These are phyloP conservation scores for Epinephelus fuscoguttatus DNA, from an alignment of 2,113 vertebrate species.

Conservation along the genomic window DNA sequence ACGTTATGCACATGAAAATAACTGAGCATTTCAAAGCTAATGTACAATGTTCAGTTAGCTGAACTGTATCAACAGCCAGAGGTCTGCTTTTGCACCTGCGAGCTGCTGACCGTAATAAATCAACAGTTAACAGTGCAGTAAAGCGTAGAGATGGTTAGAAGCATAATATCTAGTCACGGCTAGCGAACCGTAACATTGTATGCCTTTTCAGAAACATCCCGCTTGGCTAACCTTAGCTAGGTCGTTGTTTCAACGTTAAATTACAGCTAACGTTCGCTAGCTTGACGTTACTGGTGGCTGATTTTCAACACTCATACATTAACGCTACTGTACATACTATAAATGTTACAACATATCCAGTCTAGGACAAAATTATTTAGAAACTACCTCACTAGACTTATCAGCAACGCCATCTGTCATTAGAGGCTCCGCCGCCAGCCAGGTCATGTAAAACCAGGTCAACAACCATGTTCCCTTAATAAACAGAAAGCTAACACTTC, in stretches of 20 bases:
- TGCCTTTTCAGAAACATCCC: neutral
- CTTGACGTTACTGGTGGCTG: neutral
- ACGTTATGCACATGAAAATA: neutral
- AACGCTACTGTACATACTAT: neutral
- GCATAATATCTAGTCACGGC: no score
- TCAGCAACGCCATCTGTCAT: slow-evolving; percentile 7
- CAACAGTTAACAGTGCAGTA: neutral
- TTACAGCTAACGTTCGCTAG: neutral
- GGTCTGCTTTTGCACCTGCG: neutral
- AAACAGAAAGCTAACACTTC: slow-evolving; percentile 31
- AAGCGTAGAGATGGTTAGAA: no score
- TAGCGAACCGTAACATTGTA: no score
- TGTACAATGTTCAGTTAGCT: neutral
- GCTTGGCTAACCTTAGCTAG: neutral
- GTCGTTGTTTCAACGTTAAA: neutral
- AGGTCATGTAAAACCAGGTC: slow-evolving; percentile 57
- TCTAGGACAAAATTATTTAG: neutral
- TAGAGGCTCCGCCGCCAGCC: slow-evolving; percentile 15
- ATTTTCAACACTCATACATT: neutral
- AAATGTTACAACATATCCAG: neutral
- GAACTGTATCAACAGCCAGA: no score
- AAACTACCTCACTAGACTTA: neutral
- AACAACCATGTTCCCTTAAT: slow-evolving; percentile 14
- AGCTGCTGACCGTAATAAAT: neutral
- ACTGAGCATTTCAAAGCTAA: neutral